phyloP scores from a whole-genome alignment of 2,888 invertebrate species.

The Apodemia duryi region DNA sequence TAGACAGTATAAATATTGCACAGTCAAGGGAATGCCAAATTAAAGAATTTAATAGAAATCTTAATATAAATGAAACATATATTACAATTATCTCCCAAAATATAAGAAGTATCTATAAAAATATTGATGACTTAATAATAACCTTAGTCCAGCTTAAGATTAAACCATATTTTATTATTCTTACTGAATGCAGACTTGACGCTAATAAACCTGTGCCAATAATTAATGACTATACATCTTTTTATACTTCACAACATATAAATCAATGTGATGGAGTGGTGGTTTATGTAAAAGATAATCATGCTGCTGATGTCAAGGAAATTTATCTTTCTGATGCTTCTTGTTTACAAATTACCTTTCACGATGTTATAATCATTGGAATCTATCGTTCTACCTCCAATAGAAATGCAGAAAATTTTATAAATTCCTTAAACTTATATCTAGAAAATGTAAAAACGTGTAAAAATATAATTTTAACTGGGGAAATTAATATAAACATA shows the following conservation, averaged over 20 bases:
- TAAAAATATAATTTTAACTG: constrained; percentile 7
- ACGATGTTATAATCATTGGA: constrained; percentile 6
- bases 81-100: constrained; percentile 17
- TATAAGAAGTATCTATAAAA: constrained; percentile 21
- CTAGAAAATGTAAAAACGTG: background rate
- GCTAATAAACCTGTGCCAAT: constrained; percentile 16
- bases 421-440: background rate
- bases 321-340: constrained; percentile 11
- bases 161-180: constrained; percentile 19
- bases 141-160: constrained; percentile 4
- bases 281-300: constrained; percentile 25
- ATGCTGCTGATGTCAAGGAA: background rate
- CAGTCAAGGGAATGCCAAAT: too few relatives aligned
- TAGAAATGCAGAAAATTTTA: constrained; percentile 13
- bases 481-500: constrained; percentile 18
- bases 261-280: constrained; percentile 25
- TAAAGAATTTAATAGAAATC: too few relatives aligned
- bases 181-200: constrained; percentile 23
- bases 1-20: too few relatives aligned
- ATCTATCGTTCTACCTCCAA: constrained; percentile 18
- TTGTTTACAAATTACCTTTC: background rate
- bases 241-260: constrained; percentile 7
- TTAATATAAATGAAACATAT: background rate
- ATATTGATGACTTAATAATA: constrained; percentile 16
- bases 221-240: constrained; percentile 11